Base-by-base conservation (phyloP, 2,797 vertebrate species). In the Neosilurus mollespiculum region DNA sequence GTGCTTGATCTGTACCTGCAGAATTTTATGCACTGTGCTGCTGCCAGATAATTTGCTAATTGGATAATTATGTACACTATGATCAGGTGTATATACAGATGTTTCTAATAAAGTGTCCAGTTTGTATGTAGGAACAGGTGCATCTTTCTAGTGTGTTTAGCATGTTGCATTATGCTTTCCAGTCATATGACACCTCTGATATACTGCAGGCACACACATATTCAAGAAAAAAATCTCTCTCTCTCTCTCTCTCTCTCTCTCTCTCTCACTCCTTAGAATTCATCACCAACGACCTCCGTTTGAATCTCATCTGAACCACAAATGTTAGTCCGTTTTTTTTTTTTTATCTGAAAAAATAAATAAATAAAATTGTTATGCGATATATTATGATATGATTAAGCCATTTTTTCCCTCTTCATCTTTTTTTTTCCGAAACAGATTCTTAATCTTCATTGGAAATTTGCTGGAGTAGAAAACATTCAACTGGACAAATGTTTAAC, bases 211-310 rank as follows among this genome's bases (percentile, higher is more conserved):
- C 30, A 37, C 54, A 12, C 10, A 9, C 62, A 65, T 58, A 37
- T n/a, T 78, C 9, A 30, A 26, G 1, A 78, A 49, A 81, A 51
- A 14, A 59, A 49, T 0, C n/a, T n/a, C n/a, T n/a, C n/a, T n/a
- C n/a, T n/a, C n/a, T n/a, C n/a, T n/a, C n/a, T n/a, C n/a, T n/a
- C n/a, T 43, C 37, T 43, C 37, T 43, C 37, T 43, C 37, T 6
- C 2, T 43, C 37, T 43, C 37, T 30, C 26, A 64, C 54, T 51
- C 30, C 59, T 43, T 70, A 89, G 88, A 86, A 43, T 71, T 72
- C 84, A 51, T 87, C 87, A 37, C 88, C 83, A 8, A 88, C 87
- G 65, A 89, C 88, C 51, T 81, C 88, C 34, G 84, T 89, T 6
- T 89, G 81, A 89, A 81, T 53, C 37, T 84, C 84, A 86, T 83